These are phyloP conservation scores for Neocrepidodera transversa DNA, from an alignment of 2,888 invertebrate species.

Conservation along the genomic window DNA sequence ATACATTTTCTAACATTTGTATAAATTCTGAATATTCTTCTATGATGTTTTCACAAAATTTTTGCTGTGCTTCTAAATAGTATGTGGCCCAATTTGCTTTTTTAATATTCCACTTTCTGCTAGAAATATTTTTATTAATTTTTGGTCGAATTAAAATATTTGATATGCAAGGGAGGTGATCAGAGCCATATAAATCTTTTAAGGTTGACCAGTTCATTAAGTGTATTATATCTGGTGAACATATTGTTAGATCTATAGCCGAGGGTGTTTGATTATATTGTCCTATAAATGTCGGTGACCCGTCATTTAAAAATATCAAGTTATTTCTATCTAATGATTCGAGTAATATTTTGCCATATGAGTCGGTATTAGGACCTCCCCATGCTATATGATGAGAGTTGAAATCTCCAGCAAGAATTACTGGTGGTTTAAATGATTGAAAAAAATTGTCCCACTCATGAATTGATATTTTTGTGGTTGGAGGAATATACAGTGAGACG, in stretches of 20 bases:
- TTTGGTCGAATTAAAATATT: background rate
- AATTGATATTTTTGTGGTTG: too few species aligned
- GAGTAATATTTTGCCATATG: background rate
- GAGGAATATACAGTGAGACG: too few species aligned
- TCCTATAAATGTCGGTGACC: conserved; percentile 2
- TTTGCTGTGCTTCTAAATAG: too few species aligned
- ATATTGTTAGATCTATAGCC: too few species aligned
- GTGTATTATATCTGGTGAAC: background rate
- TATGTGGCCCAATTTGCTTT: too few species aligned
- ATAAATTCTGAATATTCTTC: too few species aligned
- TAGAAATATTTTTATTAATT: too few species aligned
- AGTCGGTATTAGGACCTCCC: conserved; percentile 2
- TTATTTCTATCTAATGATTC: conserved; percentile 1
- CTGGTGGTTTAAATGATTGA: background rate
- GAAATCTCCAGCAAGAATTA: background rate
- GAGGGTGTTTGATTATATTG: background rate
- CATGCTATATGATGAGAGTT: background rate
- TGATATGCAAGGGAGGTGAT: background rate
- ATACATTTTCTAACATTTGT: too few species aligned
- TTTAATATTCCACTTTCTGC: too few species aligned
- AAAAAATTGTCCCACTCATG: too few species aligned
- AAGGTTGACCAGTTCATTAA: background rate
- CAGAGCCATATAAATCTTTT: background rate
- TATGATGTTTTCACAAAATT: too few species aligned
- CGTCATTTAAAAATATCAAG: conserved; percentile 1